Conservation (phyloP, 2,888 invertebrate species). For the Tuta absoluta region DNA sequence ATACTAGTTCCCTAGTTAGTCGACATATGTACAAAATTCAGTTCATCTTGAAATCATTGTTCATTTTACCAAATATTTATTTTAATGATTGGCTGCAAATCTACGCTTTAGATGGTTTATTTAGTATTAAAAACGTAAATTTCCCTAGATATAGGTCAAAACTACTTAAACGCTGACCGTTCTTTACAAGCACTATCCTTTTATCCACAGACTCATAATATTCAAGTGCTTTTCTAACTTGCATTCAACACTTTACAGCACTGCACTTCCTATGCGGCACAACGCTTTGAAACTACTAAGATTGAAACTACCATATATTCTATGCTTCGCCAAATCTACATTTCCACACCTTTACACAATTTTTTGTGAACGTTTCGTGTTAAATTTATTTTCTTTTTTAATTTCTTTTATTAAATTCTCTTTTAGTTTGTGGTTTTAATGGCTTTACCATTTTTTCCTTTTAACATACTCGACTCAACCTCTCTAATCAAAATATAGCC, state of each 20-base stretch:
- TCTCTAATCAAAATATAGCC: no score
- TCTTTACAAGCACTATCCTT: background rate
- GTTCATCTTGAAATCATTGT: constrained; percentile 27
- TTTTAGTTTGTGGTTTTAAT: background rate
- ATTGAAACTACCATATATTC: background rate
- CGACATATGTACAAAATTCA: constrained; percentile 26
- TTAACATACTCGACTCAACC: no score
- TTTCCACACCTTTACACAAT: background rate
- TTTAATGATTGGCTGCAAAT: constrained; percentile 27
- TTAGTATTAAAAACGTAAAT: constrained; percentile 1
- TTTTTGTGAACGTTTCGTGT: background rate
- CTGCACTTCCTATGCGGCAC: background rate
- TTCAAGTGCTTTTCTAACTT: constrained; percentile 12
- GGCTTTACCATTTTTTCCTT: no score
- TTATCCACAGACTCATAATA: background rate
- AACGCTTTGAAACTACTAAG: background rate
- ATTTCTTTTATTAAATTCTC: background rate
- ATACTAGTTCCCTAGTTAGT: background rate
- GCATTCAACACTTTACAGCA: background rate
- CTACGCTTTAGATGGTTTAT: constrained; percentile 20
- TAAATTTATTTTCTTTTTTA: background rate
- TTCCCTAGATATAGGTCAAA: background rate
- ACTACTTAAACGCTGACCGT: constrained; percentile 27
- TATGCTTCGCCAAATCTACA: background rate
- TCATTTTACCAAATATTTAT: constrained; percentile 24